Evolutionary conservation across 1,140 invertebrate species (phyloP).

Genomic region (Lasioglossum albipes): DNA sequence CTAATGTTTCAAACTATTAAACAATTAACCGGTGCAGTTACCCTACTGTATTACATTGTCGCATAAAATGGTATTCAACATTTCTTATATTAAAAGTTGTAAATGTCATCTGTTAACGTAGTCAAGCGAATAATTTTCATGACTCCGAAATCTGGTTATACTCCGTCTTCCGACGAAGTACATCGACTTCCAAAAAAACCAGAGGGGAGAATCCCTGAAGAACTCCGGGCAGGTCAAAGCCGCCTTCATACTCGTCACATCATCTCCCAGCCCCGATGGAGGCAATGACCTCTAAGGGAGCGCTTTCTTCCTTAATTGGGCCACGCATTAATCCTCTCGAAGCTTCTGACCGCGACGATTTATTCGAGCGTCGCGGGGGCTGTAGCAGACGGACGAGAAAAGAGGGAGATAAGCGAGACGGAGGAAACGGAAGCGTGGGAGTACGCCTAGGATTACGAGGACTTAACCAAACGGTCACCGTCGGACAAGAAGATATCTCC

Average conservation of each 20-base stretch:
- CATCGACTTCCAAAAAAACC: too few species aligned
- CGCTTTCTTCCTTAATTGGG: constrained; percentile 63
- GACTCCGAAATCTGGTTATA: not conserved
- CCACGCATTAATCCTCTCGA: constrained; percentile 61
- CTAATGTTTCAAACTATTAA: too few species aligned
- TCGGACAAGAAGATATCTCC: constrained; percentile 40
- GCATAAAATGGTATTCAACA: too few species aligned
- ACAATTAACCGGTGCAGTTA: too few species aligned
- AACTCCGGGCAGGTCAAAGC: not conserved
- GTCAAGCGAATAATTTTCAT: too few species aligned
- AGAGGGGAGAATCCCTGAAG: not conserved
- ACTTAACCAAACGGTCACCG: constrained; percentile 61
- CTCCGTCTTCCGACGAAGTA: not conserved
- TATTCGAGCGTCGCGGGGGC: constrained; percentile 39
- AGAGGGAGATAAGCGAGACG: constrained; percentile 51
- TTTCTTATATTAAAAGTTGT: too few species aligned
- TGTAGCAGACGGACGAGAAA: constrained; percentile 13
- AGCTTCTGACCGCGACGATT: constrained; percentile 50
- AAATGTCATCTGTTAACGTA: too few species aligned
- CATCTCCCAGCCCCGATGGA: constrained; percentile 28
- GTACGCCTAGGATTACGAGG: constrained; percentile 62
- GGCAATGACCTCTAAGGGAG: constrained; percentile 49
- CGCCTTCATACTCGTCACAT: constrained; percentile 25
- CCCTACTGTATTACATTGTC: too few species aligned
- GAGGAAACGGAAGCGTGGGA: constrained; percentile 43